Conservation (phyloP, 2,888 invertebrate genomes). For the Blastobasis lacticolella region DNA sequence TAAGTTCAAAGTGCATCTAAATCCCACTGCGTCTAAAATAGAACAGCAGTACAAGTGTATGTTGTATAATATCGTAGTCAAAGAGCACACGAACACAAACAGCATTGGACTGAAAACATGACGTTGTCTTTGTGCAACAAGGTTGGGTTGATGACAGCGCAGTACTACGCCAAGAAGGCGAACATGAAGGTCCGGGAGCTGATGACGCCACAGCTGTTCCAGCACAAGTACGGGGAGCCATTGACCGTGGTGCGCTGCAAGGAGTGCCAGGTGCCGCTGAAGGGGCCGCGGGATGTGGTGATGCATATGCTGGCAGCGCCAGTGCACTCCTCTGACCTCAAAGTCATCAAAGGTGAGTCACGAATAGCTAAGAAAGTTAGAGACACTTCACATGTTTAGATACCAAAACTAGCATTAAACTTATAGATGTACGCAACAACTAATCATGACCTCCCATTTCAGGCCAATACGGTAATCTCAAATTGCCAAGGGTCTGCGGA, state of each 20-base stretch:
- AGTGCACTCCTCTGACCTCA: conserved; percentile 98
- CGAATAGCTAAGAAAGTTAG: no score
- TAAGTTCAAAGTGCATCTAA: no score
- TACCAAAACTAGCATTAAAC: not conserved
- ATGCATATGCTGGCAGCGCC: conserved; percentile 92
- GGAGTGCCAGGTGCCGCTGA: conserved; percentile 66
- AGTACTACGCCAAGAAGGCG: no score
- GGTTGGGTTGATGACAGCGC: no score
- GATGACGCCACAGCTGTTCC: conserved; percentile 75
- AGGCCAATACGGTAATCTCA: conserved; percentile 64
- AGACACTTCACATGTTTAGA: no score
- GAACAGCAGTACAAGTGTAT: no score
- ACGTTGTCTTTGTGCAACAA: no score
- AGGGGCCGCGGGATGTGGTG: conserved; percentile 79
- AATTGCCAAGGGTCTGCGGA: conserved; percentile 89
- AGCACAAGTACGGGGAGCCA: conserved; percentile 88
- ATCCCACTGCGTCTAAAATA: no score
- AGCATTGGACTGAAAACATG: no score
- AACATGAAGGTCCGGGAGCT: conserved; percentile 19
- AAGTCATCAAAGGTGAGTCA: conserved; percentile 90
- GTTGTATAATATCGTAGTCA: no score
- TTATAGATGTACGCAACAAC: not conserved
- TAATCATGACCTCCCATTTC: conserved; percentile 19
- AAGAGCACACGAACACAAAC: no score
- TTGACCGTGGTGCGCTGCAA: conserved; percentile 79